A percentile compares a stretch with the other conserved stretches of the same genome.
phyloP scores from a whole-genome alignment of 2,888 invertebrate species.

The Drymonia ruficornis region DNA sequence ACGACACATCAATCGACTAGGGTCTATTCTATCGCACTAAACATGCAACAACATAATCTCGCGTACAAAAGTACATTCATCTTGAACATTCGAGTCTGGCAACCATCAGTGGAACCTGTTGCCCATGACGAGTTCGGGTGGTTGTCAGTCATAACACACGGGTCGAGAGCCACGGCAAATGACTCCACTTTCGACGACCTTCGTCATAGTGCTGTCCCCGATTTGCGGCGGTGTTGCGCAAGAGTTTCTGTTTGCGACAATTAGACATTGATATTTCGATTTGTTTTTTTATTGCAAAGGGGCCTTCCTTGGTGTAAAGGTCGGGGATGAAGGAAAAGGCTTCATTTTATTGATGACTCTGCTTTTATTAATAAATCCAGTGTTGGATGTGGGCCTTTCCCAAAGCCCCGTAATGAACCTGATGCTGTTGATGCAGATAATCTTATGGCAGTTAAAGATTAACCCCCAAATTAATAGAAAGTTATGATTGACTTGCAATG shows the following conservation, averaged over 20 bases:
- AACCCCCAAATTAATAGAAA: too few species aligned
- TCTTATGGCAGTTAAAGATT: too few species aligned
- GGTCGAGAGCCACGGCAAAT: constrained; percentile 33
- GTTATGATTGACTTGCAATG: too few species aligned
- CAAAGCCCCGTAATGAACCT: too few species aligned
- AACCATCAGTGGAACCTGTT: constrained; percentile 22
- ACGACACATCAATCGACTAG: too few species aligned
- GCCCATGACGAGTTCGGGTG: constrained; percentile 42
- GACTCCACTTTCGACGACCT: constrained; percentile 55
- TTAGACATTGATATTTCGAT: constrained; percentile 21
- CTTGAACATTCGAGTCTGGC: neutral
- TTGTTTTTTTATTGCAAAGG: neutral
- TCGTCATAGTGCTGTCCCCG: constrained; percentile 47
- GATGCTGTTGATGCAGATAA: too few species aligned
- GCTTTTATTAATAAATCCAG: too few species aligned
- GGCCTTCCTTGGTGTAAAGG: neutral
- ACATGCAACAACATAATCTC: neutral
- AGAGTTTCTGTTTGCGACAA: constrained; percentile 35
- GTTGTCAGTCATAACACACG: constrained; percentile 30
- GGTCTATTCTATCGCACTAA: too few species aligned
- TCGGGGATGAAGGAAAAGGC: neutral
- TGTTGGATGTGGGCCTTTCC: too few species aligned
- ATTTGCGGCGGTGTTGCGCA: constrained; percentile 45
- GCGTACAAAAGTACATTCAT: neutral
- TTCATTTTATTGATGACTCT: neutral